Conservation (phyloP, 2,797 vertebrate species). For the Harpagifer antarcticus region DNA sequence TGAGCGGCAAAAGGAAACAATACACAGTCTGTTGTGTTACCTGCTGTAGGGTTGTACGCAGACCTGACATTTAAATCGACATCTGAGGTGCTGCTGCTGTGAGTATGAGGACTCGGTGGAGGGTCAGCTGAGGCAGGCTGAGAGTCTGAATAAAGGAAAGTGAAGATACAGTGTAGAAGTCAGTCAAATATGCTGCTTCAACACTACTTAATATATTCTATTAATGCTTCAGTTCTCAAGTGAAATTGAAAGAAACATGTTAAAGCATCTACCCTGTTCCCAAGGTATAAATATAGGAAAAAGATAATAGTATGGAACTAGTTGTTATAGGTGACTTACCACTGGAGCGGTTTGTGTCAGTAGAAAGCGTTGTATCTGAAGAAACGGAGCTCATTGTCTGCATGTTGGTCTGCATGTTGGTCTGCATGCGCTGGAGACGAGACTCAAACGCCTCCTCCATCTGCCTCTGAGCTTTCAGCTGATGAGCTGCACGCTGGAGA, state of each 20-base stretch:
- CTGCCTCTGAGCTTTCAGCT: constrained; percentile 81
- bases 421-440: constrained; percentile 74
- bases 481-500: constrained; percentile 79
- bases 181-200: background rate
- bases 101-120: constrained; percentile 35
- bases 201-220: constrained; percentile 10
- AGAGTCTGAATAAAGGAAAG: constrained; percentile 52
- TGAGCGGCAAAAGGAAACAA: background rate
- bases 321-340: constrained; percentile 42
- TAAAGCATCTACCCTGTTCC: background rate
- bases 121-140: constrained; percentile 39
- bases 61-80: constrained; percentile 32
- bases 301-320: background rate
- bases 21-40: constrained; percentile 32
- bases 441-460: constrained; percentile 83
- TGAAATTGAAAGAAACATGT: constrained; percentile 1
- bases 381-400: constrained; percentile 40
- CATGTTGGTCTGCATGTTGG: constrained; percentile 24
- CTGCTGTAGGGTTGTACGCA: constrained; percentile 45
- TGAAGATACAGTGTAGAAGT: background rate
- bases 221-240: constrained; percentile 2
- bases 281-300: background rate
- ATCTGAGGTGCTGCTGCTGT: constrained; percentile 52
- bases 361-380: constrained; percentile 43
- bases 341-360: constrained; percentile 46